Conservation (phyloP, 2,888 invertebrate genomes). For the Chaitophorus viminalis region DNA sequence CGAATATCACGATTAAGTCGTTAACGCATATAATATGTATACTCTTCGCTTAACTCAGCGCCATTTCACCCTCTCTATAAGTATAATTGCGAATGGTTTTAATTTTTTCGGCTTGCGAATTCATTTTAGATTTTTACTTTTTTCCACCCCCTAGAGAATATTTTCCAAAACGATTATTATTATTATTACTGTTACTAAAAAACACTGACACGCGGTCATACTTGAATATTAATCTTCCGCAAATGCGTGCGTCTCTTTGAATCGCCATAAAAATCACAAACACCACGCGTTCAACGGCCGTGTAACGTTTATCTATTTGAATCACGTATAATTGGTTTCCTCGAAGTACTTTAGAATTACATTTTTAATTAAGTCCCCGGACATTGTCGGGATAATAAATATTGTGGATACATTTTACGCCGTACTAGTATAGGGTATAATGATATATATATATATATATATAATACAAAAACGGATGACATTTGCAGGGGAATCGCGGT, state of each 20-base stretch:
- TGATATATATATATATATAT: no score
- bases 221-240: neutral
- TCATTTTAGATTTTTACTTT: no score
- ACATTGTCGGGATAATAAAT: slow-evolving; percentile 1
- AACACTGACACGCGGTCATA: neutral
- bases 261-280: neutral
- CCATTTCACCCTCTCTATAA: no score
- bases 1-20: no score
- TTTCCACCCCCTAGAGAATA: neutral
- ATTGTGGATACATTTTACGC: slow-evolving; percentile 24
- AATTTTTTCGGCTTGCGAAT: no score
- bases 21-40: no score
- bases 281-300: neutral
- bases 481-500: no score
- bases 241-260: neutral
- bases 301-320: neutral
- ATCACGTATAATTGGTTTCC: slow-evolving; percentile 33
- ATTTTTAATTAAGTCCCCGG: slow-evolving; percentile 40
- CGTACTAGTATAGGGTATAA: no score
- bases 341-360: slow-evolving; percentile 19
- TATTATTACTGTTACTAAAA: neutral
- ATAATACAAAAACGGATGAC: no score
- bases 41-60: no score
- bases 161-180: neutral
- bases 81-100: no score